Evolutionary conservation across 1,140 invertebrate species (phyloP).

Genomic region (Brachionus manjavacas): DNA sequence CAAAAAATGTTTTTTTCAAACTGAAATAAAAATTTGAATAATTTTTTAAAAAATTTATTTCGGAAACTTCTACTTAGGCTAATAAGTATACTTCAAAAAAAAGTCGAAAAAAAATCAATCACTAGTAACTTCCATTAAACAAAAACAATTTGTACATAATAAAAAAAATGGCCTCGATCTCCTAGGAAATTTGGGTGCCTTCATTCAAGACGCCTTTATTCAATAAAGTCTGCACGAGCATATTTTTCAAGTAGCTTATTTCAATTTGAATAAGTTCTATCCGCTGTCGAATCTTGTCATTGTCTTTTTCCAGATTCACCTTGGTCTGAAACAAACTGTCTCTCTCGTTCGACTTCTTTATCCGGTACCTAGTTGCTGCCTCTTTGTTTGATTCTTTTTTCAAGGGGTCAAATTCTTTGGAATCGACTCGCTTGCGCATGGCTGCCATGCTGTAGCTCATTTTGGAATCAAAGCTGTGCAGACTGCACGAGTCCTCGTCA

Average conservation of each 20-base stretch:
- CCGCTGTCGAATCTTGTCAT: neutral
- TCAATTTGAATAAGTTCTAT: conserved; percentile 33
- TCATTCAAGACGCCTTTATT: neutral
- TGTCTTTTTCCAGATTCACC: conserved; percentile 29
- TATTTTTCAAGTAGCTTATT: conserved; percentile 40
- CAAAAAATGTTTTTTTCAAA: too few relatives aligned
- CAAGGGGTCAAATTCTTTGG: neutral
- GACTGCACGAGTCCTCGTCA: conserved; percentile 11
- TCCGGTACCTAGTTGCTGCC: conserved; percentile 21
- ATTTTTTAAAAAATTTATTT: neutral
- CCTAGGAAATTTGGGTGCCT: neutral
- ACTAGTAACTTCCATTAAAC: neutral
- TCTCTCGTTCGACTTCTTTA: conserved; percentile 30
- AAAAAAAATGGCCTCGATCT: neutral
- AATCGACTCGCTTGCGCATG: neutral
- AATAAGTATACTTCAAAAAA: neutral
- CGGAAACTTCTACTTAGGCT: neutral
- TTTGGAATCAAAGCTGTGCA: neutral
- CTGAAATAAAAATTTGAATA: too few relatives aligned
- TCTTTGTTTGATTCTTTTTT: conserved; percentile 40
- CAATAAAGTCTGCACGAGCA: conserved; percentile 32
- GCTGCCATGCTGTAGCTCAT: neutral
- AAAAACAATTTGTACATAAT: neutral
- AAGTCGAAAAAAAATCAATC: neutral
- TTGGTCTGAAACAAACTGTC: conserved; percentile 25